Conservation (phyloP, 2,797 vertebrate species). For the Pogonophryne albipinna region DNA sequence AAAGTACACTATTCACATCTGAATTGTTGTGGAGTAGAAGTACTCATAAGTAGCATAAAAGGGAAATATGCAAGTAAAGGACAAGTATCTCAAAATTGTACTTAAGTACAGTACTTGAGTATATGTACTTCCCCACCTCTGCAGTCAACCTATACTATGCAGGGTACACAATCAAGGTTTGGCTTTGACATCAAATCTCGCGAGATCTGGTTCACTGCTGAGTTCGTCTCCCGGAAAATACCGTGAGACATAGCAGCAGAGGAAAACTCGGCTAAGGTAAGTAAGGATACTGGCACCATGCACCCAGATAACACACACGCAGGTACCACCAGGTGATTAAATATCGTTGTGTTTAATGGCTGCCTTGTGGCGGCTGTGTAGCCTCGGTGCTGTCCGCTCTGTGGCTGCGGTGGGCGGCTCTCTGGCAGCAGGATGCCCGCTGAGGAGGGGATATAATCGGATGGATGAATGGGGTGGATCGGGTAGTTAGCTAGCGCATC, state of each 20-base stretch:
- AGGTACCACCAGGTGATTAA: neutral
- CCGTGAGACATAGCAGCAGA: slow-evolving; percentile 60
- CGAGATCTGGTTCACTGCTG: slow-evolving; percentile 57
- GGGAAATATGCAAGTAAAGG: too few species aligned
- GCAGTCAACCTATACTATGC: neutral
- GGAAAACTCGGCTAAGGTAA: slow-evolving; percentile 67
- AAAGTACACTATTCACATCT: too few species aligned
- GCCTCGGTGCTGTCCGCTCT: neutral
- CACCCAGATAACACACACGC: neutral
- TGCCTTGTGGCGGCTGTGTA: neutral
- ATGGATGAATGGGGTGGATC: slow-evolving; percentile 61
- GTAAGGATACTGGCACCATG: slow-evolving; percentile 33
- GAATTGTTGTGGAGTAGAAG: too few species aligned
- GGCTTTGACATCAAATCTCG: slow-evolving; percentile 50
- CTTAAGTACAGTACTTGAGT: too few species aligned
- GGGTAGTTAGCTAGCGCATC: slow-evolving; percentile 35
- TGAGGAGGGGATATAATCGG: slow-evolving; percentile 45
- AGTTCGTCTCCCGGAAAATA: slow-evolving; percentile 39
- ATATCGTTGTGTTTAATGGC: neutral
- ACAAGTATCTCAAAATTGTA: too few species aligned
- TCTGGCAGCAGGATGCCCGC: slow-evolving; percentile 35
- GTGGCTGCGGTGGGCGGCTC: slow-evolving; percentile 10
- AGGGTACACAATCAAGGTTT: neutral
- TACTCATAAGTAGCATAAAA: too few species aligned
- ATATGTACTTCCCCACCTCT: too few species aligned